Evolutionary conservation across 2,888 invertebrate genomes (phyloP), one percentile per base, ranked within the genome.

Genomic region (Venusia cambrica): DNA sequence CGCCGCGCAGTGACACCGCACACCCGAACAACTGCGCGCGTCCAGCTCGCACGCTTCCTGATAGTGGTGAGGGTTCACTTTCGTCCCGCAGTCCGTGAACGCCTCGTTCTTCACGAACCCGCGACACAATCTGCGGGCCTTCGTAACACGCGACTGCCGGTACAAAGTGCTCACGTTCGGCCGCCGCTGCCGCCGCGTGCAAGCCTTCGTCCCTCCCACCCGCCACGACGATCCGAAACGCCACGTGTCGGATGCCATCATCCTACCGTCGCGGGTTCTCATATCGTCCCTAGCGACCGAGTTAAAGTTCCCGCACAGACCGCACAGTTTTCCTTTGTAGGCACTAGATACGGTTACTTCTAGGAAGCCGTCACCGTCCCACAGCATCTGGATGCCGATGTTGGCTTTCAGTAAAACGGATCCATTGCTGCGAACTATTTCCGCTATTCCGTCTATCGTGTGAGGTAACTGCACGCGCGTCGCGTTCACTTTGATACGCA

Each of bases 241-340:
- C 83, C 90, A 87, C 10, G 79, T 69, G 52, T 95, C 94, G 22
- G n/a, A n/a, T n/a, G 88, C 88, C 38, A 93, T 89, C 25, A 92
- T 76, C 25, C 88, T 87, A 4, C 94, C 95, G 48, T 90, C 90
- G 29, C 92, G 89, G 27, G 91, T 91, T 48, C 87, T 91, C 63
- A 96, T 90, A 80, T 97, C 98, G 72, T 97, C 98, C 49, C 94
- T 90, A 2, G 93, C 91, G 44, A 94, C 88, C 22, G 93, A 93
- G 76, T 98, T 98, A 78, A 94, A 98, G 71, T 98, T 98, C 1
- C 98, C 98, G 66, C 98, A 98, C 7, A 98, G 84, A 5, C 98
- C 98, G 66, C 97, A 97, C 37, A 97, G 73, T 57, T 91, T 91
- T 36, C 89, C 90, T 71, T 92, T 94, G 80, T 91, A 95, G 31